These are phyloP conservation scores for Hartigia nigra DNA, from an alignment of 2,888 invertebrate genomes.

Conservation along the genomic window DNA sequence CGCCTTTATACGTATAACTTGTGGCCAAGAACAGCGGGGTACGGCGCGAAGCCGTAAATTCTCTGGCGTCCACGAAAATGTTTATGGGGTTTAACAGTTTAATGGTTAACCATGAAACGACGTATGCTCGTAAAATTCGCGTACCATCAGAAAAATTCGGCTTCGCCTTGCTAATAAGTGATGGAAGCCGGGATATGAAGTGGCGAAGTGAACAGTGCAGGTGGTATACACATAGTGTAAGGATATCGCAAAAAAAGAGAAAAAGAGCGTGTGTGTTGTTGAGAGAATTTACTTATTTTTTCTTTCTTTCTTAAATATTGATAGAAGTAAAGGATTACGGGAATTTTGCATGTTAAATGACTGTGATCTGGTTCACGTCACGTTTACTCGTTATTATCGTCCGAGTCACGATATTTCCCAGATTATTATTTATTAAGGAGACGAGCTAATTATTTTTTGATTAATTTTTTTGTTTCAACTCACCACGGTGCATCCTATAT, in stretches of 20 bases:
- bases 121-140: neutral
- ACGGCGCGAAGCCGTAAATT: neutral
- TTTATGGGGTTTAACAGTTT: neutral
- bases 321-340: neutral
- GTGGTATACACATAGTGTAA: neutral
- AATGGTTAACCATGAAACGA: neutral
- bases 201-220: neutral
- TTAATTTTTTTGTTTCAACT: neutral
- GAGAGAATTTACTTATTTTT: neutral
- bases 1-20: neutral
- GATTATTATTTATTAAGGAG: neutral
- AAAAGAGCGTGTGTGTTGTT: neutral
- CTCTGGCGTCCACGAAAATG: neutral
- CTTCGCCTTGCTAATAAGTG: neutral
- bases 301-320: neutral
- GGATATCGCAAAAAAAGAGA: neutral
- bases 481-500: neutral
- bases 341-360: neutral
- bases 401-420: neutral
- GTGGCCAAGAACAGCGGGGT: too few relatives aligned
- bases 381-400: neutral
- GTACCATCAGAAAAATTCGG: neutral
- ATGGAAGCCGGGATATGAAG: neutral
- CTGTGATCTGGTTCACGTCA: neutral
- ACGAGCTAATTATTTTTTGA: neutral